A percentile compares a stretch with the other conserved stretches of the same genome.
These are phyloP conservation scores for Pachycephus smyrnensis DNA, from an alignment of 2,888 invertebrate species.

Conservation along the genomic window DNA sequence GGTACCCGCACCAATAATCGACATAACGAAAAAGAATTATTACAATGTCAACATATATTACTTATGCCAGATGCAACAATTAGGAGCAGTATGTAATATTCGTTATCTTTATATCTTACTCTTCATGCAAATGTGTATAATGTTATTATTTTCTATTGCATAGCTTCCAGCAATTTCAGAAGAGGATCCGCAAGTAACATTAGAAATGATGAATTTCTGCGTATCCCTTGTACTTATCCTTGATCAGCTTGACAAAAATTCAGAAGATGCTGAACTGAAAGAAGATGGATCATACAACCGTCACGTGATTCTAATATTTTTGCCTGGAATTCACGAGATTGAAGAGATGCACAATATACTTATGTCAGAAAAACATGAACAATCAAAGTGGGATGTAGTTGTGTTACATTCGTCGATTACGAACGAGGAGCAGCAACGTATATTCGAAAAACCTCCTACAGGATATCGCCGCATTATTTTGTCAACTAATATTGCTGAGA, in stretches of 20 bases:
- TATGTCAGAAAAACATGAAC: constrained; percentile 28
- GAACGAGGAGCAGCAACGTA: constrained; percentile 78
- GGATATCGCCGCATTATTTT: constrained; percentile 86
- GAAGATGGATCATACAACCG: constrained; percentile 57
- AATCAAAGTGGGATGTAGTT: constrained; percentile 71
- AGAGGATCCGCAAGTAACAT: constrained; percentile 73
- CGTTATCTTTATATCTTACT: constrained; percentile 8
- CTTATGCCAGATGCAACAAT: constrained; percentile 66
- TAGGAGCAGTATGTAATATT: constrained; percentile 55
- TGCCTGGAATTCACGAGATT: constrained; percentile 91
- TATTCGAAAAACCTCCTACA: constrained; percentile 73
- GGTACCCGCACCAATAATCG: constrained; percentile 72
- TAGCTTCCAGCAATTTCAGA: constrained; percentile 72
- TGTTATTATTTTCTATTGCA: constrained; percentile 59
- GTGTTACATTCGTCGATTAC: constrained; percentile 84
- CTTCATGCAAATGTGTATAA: constrained; percentile 36
- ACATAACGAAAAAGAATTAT: constrained; percentile 68
- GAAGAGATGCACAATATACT: constrained; percentile 74
- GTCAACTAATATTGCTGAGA: constrained; percentile 93
- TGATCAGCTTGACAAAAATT: constrained; percentile 70
- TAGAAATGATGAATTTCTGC: constrained; percentile 73
- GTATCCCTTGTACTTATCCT: constrained; percentile 72
- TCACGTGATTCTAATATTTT: constrained; percentile 85
- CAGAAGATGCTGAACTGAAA: constrained; percentile 58
- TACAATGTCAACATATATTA: constrained; percentile 76